Evolutionary conservation across 2,797 vertebrate species (phyloP).

Genomic region (Pempheris klunzingeri): DNA sequence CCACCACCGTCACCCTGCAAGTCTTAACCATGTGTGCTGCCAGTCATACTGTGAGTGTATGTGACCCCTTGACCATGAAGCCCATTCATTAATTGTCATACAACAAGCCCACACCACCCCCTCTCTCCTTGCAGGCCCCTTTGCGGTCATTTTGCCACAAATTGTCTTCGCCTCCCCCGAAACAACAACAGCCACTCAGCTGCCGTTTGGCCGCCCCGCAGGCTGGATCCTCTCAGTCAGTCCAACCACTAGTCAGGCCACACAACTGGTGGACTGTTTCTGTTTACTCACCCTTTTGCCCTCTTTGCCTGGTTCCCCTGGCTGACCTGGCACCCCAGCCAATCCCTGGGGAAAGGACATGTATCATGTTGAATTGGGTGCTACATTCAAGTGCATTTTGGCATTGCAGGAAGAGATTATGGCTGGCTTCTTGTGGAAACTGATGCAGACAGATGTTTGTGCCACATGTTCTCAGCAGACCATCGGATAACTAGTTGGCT

Average conservation of each 20-base stretch:
- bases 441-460: conserved; percentile 61
- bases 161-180: conserved; percentile 59
- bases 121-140: conserved; percentile 64
- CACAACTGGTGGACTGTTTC: conserved; percentile 66
- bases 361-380: conserved; percentile 50
- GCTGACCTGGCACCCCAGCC: conserved; percentile 86
- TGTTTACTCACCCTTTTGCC: conserved; percentile 97
- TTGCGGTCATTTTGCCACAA: conserved; percentile 36
- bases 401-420: conserved; percentile 9
- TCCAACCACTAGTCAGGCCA: conserved; percentile 57
- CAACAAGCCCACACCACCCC: conserved; percentile 67
- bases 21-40: conserved; percentile 77
- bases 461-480: conserved; percentile 57
- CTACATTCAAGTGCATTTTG: conserved; percentile 17
- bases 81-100: conserved; percentile 81
- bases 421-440: conserved; percentile 41
- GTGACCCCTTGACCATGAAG: conserved; percentile 64
- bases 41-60: conserved; percentile 77
- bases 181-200: conserved; percentile 77
- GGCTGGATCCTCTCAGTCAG: conserved; percentile 61
- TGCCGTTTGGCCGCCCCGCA: conserved; percentile 77
- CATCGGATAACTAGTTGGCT: conserved; percentile 43
- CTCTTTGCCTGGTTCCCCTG: conserved; percentile 93
- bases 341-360: conserved; percentile 84
- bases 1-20: conserved; percentile 31